Evolutionary conservation across 2,113 vertebrate species (phyloP).

Genomic region (Otocyon megalotis): DNA sequence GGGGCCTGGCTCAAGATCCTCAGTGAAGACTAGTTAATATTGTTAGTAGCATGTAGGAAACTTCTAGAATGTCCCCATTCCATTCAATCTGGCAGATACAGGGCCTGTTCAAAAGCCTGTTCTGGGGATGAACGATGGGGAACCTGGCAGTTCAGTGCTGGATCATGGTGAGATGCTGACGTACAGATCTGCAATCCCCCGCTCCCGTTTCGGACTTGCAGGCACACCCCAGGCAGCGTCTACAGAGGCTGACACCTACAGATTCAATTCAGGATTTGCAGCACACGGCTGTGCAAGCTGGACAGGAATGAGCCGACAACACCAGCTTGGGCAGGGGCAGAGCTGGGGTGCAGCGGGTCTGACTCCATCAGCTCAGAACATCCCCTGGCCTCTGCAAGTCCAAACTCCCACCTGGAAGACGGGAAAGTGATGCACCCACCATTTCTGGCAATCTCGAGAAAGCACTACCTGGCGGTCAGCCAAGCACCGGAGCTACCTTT

Average conservation of each 20-base stretch:
- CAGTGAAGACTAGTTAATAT: not conserved
- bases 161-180: not conserved
- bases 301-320: not conserved
- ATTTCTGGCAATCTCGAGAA: not conserved
- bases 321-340: not conserved
- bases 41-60: not conserved
- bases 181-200: accelerated
- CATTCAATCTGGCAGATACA: not conserved
- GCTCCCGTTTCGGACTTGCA: not conserved
- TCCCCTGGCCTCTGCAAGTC: not conserved
- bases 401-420: accelerated
- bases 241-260: too few relatives aligned
- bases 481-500: not conserved
- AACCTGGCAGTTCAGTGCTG: not conserved
- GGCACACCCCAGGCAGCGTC: not conserved
- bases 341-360: not conserved
- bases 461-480: accelerated
- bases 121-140: not conserved
- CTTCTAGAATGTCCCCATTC: not conserved
- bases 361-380: not conserved
- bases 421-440: not conserved
- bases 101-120: not conserved
- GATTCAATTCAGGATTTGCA: not conserved
- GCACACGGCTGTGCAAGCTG: too few relatives aligned
- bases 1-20: not conserved